Base-by-base conservation (phyloP, 2,113 vertebrate genomes). In the Elephas maximus region DNA sequence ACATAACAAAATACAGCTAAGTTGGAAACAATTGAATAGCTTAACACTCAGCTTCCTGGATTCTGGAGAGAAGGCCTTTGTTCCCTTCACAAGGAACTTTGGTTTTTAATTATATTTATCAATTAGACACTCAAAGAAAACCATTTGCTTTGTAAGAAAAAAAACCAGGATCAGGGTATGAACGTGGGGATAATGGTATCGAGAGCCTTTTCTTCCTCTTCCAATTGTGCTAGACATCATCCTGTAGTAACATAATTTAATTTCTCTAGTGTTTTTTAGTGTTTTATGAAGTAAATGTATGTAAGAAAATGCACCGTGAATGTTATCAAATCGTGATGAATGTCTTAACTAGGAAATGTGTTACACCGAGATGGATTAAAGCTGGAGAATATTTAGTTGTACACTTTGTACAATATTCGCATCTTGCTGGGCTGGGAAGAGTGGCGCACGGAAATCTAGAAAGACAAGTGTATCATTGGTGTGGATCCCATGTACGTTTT, bases 281-380 rank as follows among this genome's bases (percentile, higher is more conserved):
- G 60, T 87, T 97, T 97, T 88, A 30, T 62, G 41, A 91, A 84
- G 69, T 63, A 93, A 93, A 86, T 23, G 10, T 21, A 0, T 44
- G 10, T 81, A 85, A 96, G 84, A 83, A 73, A 95, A 63, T 6
- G 1, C 48, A 51, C 83, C 91, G 41, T 73, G 80, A 92, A 3
- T 90, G 73, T 97, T 97, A 97, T 73, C 37, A 95, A 97, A 73
- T n/a, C 81, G 88, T 95, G 98, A 97, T 73, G 80, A 97, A 65
- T 91, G 95, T 30, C 91, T 94, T 97, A 97, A 80, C 94, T 79
- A 94, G 76, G 91, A 86, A 97, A 93, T 81, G 30, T 51, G 63
- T 95, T 97, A 21, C 81, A 73, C 26, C 10, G 96, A 94, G 97
- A 81, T 97, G 92, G 90, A 94, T 97, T 93, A 97, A 96, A 96